A percentile compares a stretch with the other conserved stretches of the same genome.
Evolutionary conservation across 1,140 invertebrate genomes (phyloP).

Genomic region (Amyelois transitella): DNA sequence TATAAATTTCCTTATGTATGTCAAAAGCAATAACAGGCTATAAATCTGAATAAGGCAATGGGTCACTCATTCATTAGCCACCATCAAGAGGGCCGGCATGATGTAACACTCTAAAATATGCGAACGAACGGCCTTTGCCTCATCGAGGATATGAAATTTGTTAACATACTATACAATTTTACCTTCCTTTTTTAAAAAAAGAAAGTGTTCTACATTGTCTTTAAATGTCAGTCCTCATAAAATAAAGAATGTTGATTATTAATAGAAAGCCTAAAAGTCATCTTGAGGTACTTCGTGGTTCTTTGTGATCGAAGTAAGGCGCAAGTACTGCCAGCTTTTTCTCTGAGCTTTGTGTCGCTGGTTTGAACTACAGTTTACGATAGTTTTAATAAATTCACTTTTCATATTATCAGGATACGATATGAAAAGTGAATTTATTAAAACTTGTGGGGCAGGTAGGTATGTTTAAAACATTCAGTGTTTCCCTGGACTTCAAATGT

Average conservation of each 20-base stretch:
- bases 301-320: too few relatives aligned
- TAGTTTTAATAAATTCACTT: too few relatives aligned
- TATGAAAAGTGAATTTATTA: too few relatives aligned
- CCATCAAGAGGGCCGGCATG: slow-evolving; percentile 25
- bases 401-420: too few relatives aligned
- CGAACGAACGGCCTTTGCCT: slow-evolving; percentile 20
- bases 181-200: neutral
- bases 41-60: slow-evolving; percentile 50
- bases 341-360: too few relatives aligned
- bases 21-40: slow-evolving; percentile 11
- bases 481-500: too few relatives aligned
- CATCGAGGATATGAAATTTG: slow-evolving; percentile 15
- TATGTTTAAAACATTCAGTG: too few relatives aligned
- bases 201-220: neutral
- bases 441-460: too few relatives aligned
- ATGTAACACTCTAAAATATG: slow-evolving; percentile 38
- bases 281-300: too few relatives aligned
- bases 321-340: too few relatives aligned
- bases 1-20: neutral
- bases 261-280: too few relatives aligned
- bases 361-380: too few relatives aligned
- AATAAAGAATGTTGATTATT: neutral
- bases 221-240: neutral
- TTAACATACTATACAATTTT: slow-evolving; percentile 20
- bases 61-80: slow-evolving; percentile 33